phyloP scores from a whole-genome alignment of 2,888 invertebrate species.

The Trichopoda pennipes region DNA sequence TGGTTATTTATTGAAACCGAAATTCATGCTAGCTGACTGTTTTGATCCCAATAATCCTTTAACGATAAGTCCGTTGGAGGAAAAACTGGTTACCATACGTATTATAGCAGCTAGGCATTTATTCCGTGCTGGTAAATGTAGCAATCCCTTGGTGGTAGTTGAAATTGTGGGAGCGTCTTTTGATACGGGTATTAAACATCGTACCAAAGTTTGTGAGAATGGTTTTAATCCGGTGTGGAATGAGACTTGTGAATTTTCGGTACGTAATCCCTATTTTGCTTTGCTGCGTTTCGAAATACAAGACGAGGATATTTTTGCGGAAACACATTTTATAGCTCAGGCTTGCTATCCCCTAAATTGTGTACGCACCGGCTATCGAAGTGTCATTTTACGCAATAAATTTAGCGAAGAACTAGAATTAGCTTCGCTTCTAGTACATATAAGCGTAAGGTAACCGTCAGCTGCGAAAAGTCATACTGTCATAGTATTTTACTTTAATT shows the following conservation, averaged over 20 bases:
- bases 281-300: slow-evolving; percentile 93
- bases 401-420: slow-evolving; percentile 96
- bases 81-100: slow-evolving; percentile 86
- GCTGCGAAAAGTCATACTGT: slow-evolving; percentile 56
- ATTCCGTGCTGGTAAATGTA: slow-evolving; percentile 90
- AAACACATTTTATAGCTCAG: slow-evolving; percentile 97
- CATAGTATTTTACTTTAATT: slow-evolving; percentile 28
- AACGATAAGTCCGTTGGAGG: slow-evolving; percentile 83
- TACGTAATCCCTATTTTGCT: slow-evolving; percentile 91
- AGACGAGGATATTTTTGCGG: slow-evolving; percentile 98
- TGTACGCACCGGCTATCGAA: slow-evolving; percentile 92
- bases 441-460: slow-evolving; percentile 82
- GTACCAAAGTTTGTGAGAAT: slow-evolving; percentile 95
- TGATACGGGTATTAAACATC: slow-evolving; percentile 90
- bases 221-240: slow-evolving; percentile 97
- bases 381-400: slow-evolving; percentile 93
- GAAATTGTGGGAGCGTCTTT: slow-evolving; percentile 94
- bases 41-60: slow-evolving; percentile 89
- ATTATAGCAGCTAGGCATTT: slow-evolving; percentile 95
- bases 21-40: slow-evolving; percentile 90
- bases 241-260: slow-evolving; percentile 90
- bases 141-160: slow-evolving; percentile 93
- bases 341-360: slow-evolving; percentile 93
- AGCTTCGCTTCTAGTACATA: slow-evolving; percentile 92
- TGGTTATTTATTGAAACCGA: slow-evolving; percentile 95